Conservation (phyloP, 2,113 vertebrate genomes). For the Dromaius novaehollandiae region DNA sequence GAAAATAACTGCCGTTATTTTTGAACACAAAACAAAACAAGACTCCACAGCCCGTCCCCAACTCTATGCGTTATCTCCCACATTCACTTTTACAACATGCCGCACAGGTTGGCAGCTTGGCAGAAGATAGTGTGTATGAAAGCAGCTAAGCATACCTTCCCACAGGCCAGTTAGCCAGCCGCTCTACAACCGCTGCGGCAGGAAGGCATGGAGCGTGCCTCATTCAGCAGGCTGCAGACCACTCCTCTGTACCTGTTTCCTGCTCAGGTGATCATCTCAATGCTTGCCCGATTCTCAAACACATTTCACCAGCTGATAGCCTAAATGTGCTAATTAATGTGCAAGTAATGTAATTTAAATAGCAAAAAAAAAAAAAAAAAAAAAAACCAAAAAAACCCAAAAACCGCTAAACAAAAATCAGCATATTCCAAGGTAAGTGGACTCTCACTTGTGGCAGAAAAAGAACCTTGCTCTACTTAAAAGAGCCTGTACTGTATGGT, state of each 20-base stretch:
- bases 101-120: not conserved
- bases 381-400: no score
- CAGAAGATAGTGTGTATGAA: not conserved
- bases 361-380: not conserved
- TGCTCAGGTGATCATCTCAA: conserved; percentile 49
- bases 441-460: not conserved
- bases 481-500: not conserved
- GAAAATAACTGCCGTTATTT: conserved; percentile 22
- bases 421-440: not conserved
- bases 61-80: not conserved
- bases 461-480: not conserved
- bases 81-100: not conserved
- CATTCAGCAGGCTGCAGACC: conserved; percentile 37
- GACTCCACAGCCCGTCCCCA: not conserved
- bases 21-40: not conserved
- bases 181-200: not conserved
- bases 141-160: not conserved
- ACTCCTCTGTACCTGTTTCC: conserved; percentile 39
- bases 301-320: conserved; percentile 60
- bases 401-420: not conserved
- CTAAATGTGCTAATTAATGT: conserved; percentile 46
- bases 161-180: not conserved
- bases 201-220: not conserved
- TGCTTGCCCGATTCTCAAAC: conserved; percentile 41
- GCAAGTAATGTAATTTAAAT: conserved; percentile 35